Evolutionary conservation across 2,113 vertebrate genomes (phyloP), one percentile per base, ranked within the genome.

Genomic region (Corapipo altera): DNA sequence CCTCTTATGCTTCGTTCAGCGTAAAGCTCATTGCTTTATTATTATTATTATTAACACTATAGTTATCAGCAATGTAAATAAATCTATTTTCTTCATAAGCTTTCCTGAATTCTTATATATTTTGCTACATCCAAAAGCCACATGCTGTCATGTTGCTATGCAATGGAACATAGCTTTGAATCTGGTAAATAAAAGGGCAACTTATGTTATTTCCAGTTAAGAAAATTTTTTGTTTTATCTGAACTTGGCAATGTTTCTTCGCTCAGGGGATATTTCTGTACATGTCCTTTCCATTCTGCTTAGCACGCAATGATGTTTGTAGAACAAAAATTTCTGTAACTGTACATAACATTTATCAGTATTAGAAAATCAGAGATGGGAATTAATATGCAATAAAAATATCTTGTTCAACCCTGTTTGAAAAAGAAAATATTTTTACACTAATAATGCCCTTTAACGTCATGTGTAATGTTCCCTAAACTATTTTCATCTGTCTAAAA

Each of bases 221-320:
- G 30, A 85, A 92, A 93, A 72, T 80, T 91, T 62, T 91, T 66
- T 71, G 7, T 67, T 94, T 92, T 91, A 49, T 76, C 41, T 85
- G 51, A 92, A 44, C 46, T 67, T 79, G 48, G 37, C 33, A 84
- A 35, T 49, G 11, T 33, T 85, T 71, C 48, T 57, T 87, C 82
- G 9, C 35, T 69, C 59, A 64, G 24, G 41, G 33, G 9, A 54
- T 93, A 57, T 44, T 69, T 86, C 23, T 48, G 5, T 35, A 41
- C 15, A 55, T 52, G 85, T 64, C 18, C 13, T 93, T 85, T 85
- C 39, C 37, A 55, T 88, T 80, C 44, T 70, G 28, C 52, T 92
- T 83, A 84, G 10, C 27, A 61, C 57, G 10, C 15, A 87, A 44
- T 44, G 27, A n/a, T 75, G 26, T 69, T 85, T 80, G 26, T 39